These are phyloP conservation scores for Acestrorhynchus altus DNA, from an alignment of 2,797 vertebrate genomes.

Conservation along the genomic window DNA sequence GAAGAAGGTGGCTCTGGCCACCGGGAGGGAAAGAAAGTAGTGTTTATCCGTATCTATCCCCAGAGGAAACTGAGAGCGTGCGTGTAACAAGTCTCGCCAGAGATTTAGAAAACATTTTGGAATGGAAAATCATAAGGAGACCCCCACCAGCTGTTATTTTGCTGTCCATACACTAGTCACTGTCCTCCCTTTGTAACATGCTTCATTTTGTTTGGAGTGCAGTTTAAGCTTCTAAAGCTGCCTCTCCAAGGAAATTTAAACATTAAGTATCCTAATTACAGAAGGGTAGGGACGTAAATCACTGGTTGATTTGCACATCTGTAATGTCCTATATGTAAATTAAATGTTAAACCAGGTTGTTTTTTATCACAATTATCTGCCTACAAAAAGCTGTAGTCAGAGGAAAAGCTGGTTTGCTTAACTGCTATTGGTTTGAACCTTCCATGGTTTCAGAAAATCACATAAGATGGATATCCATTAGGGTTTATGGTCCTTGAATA, in stretches of 20 bases:
- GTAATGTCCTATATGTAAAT: not conserved
- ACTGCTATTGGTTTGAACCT: not conserved
- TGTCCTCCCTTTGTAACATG: conserved; percentile 25
- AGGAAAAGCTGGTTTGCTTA: not conserved
- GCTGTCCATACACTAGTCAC: conserved; percentile 21
- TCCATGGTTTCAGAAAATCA: not conserved
- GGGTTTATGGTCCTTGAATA: conserved; percentile 3
- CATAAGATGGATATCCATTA: not conserved
- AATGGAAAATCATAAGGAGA: conserved; percentile 34
- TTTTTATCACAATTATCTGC: not conserved
- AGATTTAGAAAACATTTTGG: conserved; percentile 18
- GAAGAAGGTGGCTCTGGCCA: conserved; percentile 61
- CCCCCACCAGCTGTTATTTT: not conserved
- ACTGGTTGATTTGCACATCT: not conserved
- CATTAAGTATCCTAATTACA: not conserved
- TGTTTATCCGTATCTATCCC: conserved; percentile 58
- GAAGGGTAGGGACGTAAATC: not conserved
- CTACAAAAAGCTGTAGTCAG: not conserved
- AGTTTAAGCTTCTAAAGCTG: conserved; percentile 16
- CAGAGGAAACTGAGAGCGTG: conserved; percentile 37
- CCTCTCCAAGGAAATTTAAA: not conserved
- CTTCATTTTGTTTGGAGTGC: not conserved
- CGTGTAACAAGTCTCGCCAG: conserved; percentile 30
- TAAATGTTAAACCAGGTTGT: not conserved
- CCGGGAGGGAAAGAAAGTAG: conserved; percentile 53